Conservation (phyloP, 2,797 vertebrate genomes). For the Enteromius trimaculatus region DNA sequence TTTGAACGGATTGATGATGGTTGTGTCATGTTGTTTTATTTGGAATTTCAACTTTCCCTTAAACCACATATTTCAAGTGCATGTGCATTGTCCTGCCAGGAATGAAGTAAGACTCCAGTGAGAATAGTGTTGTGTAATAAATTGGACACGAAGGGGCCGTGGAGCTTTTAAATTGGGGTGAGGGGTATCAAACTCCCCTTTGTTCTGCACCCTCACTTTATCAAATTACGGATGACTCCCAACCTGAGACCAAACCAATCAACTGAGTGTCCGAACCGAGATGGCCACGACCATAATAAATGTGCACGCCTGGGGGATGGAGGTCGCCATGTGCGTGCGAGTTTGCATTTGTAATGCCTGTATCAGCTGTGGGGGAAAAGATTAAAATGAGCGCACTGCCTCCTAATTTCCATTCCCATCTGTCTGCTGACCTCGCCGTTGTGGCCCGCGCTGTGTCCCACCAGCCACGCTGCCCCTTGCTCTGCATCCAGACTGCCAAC, state of each 20-base stretch:
- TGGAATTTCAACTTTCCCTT: conserved; percentile 27
- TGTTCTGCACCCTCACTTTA: conserved; percentile 68
- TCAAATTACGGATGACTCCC: conserved; percentile 69
- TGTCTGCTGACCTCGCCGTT: conserved; percentile 80
- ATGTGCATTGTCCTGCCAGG: conserved; percentile 38
- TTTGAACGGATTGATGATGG: conserved; percentile 13
- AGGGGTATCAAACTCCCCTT: conserved; percentile 73
- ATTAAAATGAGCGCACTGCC: conserved; percentile 77
- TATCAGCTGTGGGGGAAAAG: conserved; percentile 73
- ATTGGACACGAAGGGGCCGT: conserved; percentile 62
- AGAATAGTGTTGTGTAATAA: conserved; percentile 44
- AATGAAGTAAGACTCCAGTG: conserved; percentile 30
- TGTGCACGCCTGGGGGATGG: conserved; percentile 61
- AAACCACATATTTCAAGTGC: conserved; percentile 39
- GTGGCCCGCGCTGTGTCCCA: conserved; percentile 24
- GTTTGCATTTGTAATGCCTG: conserved; percentile 73
- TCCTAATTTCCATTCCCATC: conserved; percentile 81
- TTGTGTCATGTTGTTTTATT: conserved; percentile 35
- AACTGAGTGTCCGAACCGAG: conserved; percentile 59
- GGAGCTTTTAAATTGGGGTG: conserved; percentile 66
- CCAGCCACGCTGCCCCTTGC: conserved; percentile 17
- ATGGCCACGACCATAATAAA: conserved; percentile 48
- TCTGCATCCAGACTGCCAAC: conserved; percentile 30
- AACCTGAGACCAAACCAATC: conserved; percentile 68
- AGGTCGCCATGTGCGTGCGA: conserved; percentile 62